Base-by-base conservation (phyloP, 2,888 invertebrate genomes). In the Parnassius apollo region DNA sequence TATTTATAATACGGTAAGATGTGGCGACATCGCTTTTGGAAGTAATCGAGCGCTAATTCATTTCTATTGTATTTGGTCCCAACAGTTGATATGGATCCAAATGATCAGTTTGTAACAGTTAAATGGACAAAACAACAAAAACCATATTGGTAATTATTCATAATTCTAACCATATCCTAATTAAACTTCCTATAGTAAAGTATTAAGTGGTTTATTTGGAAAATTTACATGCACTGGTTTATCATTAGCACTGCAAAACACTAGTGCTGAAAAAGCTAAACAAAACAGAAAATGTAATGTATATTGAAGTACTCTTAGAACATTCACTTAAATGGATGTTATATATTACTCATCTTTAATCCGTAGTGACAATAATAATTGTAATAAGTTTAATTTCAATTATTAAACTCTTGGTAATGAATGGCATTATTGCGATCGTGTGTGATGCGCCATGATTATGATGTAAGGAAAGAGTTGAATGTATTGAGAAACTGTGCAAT, bases 401-500 rank as follows among this genome's bases (percentile, higher is more conserved):
- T 63, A 50, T 60, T 60, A 65, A 64, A 66, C 35, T 35, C 35
- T 57, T 66, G 44, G 53, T 42, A 50, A 61, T 60, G 65, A 59
- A 13, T 52, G 55, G 51, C 45, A 22, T 50, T 56, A 48, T 62
- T 64, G 61, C 48, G 42, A 61, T 50, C 50, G 13, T 57, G 58
- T 59, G 18, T 35, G 35, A 35, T 35, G 35, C 35, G 4, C 49
- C 57, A 48, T 59, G 56, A 59, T 62, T 62, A 61, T 61, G 45
- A 52, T 61, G 59, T 60, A 50, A 51, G 49, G 42, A 44, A 60
- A 48, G 22, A 56, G 44, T 48, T 73, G 62, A 66, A 73, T 71
- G 68, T 75, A 35, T 74, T 76, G 78, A 78, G 79, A 80, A 80
- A 82, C 50, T 48, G 35, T 4, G 2, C 45, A 53, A 13, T 58